These are phyloP conservation scores for Lasioglossum figueresi DNA, from an alignment of 2,888 invertebrate genomes.

Conservation along the genomic window DNA sequence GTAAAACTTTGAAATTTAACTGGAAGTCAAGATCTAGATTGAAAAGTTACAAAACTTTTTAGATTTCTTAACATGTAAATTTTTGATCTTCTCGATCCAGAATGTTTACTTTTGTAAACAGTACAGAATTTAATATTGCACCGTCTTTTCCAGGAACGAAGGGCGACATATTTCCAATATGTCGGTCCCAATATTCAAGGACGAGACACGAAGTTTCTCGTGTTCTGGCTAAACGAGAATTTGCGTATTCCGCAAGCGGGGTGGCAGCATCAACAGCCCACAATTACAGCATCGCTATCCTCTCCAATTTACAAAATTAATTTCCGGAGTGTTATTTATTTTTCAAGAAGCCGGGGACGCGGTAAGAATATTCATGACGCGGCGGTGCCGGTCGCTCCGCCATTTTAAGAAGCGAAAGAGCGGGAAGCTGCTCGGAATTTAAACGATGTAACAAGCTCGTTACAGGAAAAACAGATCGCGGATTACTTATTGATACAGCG, in stretches of 20 bases:
- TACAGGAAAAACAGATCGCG: background rate
- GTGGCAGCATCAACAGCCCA: background rate
- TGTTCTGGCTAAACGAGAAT: no score
- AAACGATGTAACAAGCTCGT: background rate
- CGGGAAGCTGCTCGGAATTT: background rate
- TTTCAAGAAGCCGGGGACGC: slow-evolving; percentile 5
- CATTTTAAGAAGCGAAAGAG: background rate
- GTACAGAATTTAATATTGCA: no score
- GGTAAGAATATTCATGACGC: background rate
- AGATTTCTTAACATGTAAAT: background rate
- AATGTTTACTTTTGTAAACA: no score
- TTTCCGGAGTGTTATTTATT: slow-evolving; percentile 2
- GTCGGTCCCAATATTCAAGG: background rate
- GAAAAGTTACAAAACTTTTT: background rate
- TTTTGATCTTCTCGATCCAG: no score
- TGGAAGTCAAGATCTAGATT: no score
- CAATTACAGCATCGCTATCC: background rate
- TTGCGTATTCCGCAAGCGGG: background rate
- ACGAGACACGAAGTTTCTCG: background rate
- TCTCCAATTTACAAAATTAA: background rate
- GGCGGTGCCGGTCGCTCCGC: background rate
- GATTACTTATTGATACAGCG: background rate
- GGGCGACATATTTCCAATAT: background rate
- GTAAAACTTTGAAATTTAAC: no score
- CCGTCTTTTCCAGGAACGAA: background rate